Conservation (phyloP, 2,797 vertebrate genomes). For the Melanotaenia nigrans region DNA sequence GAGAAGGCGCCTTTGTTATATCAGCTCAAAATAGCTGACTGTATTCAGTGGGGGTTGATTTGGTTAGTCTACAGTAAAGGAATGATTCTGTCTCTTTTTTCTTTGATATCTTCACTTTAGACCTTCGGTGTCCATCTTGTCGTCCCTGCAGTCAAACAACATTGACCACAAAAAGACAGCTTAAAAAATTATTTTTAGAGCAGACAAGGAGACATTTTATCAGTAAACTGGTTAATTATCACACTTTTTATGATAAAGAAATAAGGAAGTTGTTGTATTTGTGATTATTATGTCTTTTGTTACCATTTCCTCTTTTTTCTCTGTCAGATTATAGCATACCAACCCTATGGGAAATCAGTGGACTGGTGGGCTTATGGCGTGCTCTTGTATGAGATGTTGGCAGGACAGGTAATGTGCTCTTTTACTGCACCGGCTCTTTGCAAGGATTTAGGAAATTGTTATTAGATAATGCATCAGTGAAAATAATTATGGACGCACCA, state of each 20-base stretch:
- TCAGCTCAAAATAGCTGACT: conserved; percentile 67
- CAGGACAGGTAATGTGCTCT: conserved; percentile 89
- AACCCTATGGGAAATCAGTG: conserved; percentile 97
- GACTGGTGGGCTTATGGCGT: conserved; percentile 99
- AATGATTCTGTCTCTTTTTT: conserved; percentile 10
- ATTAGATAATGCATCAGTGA: neutral
- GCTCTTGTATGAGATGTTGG: conserved; percentile 97
- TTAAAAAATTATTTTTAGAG: neutral
- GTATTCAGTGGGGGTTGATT: conserved; percentile 57
- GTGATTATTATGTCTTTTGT: conserved; percentile 1
- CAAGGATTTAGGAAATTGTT: neutral
- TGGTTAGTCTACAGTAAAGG: conserved; percentile 30
- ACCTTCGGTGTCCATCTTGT: neutral
- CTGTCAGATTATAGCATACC: conserved; percentile 96
- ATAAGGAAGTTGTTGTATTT: neutral
- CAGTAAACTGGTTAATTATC: neutral
- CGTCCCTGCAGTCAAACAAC: neutral
- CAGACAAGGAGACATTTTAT: neutral
- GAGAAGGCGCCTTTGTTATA: conserved; percentile 67
- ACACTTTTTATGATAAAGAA: neutral
- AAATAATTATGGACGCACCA: neutral
- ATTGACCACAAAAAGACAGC: neutral
- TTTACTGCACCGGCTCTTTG: conserved; percentile 1
- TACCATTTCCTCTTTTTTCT: neutral
- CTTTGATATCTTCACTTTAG: conserved; percentile 1